These are phyloP conservation scores for Halcyon badia DNA, from an alignment of 2,797 vertebrate genomes.

Conservation along the genomic window DNA sequence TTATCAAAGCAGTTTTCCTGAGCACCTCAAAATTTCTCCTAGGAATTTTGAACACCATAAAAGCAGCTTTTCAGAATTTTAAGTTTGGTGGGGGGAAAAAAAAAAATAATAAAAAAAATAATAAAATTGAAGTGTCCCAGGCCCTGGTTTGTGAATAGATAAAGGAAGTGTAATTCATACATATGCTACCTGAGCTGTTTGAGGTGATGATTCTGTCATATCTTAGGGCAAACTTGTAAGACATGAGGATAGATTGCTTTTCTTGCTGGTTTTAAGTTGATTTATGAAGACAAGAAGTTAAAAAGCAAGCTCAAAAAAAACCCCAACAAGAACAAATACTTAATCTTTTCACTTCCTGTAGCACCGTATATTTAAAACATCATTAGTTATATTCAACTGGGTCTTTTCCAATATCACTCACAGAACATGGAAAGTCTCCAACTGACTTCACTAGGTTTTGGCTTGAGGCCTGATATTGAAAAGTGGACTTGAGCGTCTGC, in stretches of 20 bases:
- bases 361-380: conserved; percentile 12
- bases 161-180: not conserved
- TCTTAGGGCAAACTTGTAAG: not conserved
- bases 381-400: conserved; percentile 31
- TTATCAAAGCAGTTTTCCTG: not conserved
- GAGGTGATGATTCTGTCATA: not conserved
- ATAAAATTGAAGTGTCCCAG: not conserved
- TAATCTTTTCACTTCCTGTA: conserved; percentile 14
- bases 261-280: not conserved
- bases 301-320: not conserved
- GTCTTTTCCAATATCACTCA: conserved; percentile 59
- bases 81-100: not conserved
- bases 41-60: not conserved
- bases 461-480: conserved; percentile 12
- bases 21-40: not conserved
- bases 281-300: not conserved
- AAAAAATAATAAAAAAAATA: not conserved
- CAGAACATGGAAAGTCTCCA: conserved; percentile 51
- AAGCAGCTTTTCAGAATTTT: not conserved
- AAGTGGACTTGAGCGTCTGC: not conserved
- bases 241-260: not conserved
- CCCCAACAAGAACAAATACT: not conserved
- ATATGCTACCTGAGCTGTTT: not conserved
- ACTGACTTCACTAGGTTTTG: conserved; percentile 52
- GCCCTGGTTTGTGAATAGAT: not conserved